Evolutionary conservation across 2,888 invertebrate species (phyloP), one percentile per base, ranked within the genome.

Genomic region (Drosophila suboccidentalis): DNA sequence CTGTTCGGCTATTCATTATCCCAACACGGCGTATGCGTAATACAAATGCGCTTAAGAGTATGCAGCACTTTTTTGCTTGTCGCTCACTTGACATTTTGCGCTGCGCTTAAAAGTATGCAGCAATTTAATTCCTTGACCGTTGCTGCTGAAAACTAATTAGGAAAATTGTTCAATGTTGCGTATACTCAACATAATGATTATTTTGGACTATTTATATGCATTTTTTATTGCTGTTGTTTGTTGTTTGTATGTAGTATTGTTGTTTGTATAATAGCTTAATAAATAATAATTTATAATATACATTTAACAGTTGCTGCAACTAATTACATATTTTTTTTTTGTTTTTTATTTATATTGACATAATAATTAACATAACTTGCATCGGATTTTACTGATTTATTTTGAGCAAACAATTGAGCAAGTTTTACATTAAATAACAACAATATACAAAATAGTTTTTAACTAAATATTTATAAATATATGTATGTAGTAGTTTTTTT

Each of bases 111-210:
- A 58, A 58, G 38, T 57, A 57, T 34, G 57, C 57, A 55, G 10
- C 22, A 19, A 34, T 36, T 57, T 36, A 10, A 41, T 32, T 29
- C 51, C 5, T 11, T 26, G 17, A 26, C 36, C 36, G 19, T n/a
- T 63, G 57, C 59, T 60, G 70, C 51, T 46, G 50, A 46, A 86
- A 84, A 82, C 74, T 82, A 86, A 88, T 84, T 84, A 82, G 77
- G 63, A 55, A 82, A 88, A 86, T 75, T 77, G 80, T 63, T 67
- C 65, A 75, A 51, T 54, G 75, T 38, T 49, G 70, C 66, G 57
- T 66, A 59, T 67, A 73, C 57, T 65, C 58, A 57, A 47, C 46
- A 50, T 61, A 51, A 69, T 61, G 41, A 64, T 64, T 54, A 9
- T 51, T 47, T 68, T 44, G 15, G 61, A 51, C 49, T 63, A 55